Conservation (phyloP, 2,888 invertebrate genomes). For the Sphaerophoria rueppellii region DNA sequence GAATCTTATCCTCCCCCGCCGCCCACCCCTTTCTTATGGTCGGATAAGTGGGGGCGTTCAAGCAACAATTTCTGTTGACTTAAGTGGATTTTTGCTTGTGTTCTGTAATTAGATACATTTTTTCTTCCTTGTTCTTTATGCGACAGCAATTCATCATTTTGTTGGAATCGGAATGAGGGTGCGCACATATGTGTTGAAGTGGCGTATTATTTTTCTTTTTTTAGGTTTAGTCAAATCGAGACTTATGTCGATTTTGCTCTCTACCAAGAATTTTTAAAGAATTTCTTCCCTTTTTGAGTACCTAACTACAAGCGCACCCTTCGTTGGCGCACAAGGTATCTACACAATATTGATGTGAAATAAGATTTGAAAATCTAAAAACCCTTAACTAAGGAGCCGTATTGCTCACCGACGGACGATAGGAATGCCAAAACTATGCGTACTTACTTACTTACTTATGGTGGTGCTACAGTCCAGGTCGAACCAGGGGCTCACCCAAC, state of each 20-base stretch:
- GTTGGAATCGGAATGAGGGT: constrained; percentile 47
- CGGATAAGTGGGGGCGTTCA: constrained; percentile 35
- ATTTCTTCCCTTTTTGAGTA: no score
- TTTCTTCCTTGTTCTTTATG: constrained; percentile 50
- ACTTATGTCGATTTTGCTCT: constrained; percentile 18
- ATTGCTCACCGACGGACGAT: no score
- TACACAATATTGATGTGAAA: no score
- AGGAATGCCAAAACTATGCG: no score
- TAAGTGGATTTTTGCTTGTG: constrained; percentile 57
- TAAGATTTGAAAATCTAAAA: no score
- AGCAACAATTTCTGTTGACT: constrained; percentile 14
- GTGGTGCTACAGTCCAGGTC: no score
- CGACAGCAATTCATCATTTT: constrained; percentile 73
- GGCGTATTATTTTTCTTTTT: constrained; percentile 21
- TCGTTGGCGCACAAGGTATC: no score
- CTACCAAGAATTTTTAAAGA: no score
- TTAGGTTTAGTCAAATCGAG: constrained; percentile 35
- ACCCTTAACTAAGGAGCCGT: no score
- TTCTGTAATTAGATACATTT: constrained; percentile 71
- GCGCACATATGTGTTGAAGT: constrained; percentile 68
- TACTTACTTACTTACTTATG: no score
- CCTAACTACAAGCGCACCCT: no score
- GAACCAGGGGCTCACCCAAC: no score
- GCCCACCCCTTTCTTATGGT: not conserved
- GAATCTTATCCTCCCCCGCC: not conserved